Evolutionary conservation across 2,113 vertebrate species (phyloP), one percentile per base, ranked within the genome.

Genomic region (Pelodiscus sinensis): DNA sequence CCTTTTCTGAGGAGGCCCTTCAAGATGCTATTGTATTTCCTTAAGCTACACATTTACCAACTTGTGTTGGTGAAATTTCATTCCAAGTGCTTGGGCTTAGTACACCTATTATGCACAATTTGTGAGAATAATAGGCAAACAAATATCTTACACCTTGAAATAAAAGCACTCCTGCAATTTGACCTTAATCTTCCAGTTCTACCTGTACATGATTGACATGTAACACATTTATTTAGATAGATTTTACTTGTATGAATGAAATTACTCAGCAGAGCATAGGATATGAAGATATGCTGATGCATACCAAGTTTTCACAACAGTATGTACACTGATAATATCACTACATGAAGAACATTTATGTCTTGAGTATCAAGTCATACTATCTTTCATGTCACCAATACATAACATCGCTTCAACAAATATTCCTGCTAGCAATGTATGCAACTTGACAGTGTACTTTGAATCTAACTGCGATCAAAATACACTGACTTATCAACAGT

Each of bases 111-210:
- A 83, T 57, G 88, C 84, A 79, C 84, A 86, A 88, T 92, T 91
- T 62, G 86, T 85, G 57, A 91, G 54, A 88, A 86, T 86, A 82
- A 86, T 82, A 86, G 2, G 81, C 44, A 92, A 93, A 95, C 73
- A 93, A 94, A 94, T 6, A 35, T 87, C 52, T 44, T 38, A 95
- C 89, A 93, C 83, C 57, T 83, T 94, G 82, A 95, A 96, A 94
- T 78, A 57, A 90, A 85, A 81, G 92, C 79, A 71, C 18, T 65
- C 62, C 9, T 35, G 60, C 88, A 93, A 93, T 0, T 71, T 91
- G 92, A 88, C 31, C 90, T 96, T 50, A 85, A 94, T 93, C 83
- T 88, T 92, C 79, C 35, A 90, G n/a, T 68, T 58, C 80, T 92
- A 31, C 9, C 81, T 54, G 29, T 57, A 85, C 27, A 60, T 8